Evolutionary conservation across 2,797 vertebrate species (phyloP).

Genomic region (Graptemys geographica): DNA sequence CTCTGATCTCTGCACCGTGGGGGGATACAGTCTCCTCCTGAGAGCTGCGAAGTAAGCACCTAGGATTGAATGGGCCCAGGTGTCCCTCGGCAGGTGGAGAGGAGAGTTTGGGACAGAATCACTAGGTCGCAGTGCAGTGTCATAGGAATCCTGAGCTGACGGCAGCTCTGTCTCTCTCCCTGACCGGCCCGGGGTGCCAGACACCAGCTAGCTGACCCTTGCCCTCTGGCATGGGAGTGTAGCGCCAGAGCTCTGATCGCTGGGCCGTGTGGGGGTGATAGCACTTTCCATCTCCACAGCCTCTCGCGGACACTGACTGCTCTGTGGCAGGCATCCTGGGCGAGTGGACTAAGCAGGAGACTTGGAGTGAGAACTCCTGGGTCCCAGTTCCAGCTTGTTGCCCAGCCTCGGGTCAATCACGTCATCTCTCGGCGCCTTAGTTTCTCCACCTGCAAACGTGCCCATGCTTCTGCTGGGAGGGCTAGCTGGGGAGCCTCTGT

Average conservation of each 20-base stretch:
- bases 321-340: background rate
- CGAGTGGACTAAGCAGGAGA: background rate
- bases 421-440: background rate
- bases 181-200: background rate
- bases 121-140: background rate
- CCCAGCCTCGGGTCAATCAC: accelerated
- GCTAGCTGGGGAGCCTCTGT: background rate
- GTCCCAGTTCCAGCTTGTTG: background rate
- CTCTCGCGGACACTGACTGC: background rate
- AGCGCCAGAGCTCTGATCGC: accelerated
- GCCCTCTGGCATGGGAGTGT: background rate
- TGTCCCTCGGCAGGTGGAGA: background rate
- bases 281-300: background rate
- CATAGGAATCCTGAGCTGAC: background rate
- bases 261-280: background rate
- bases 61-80: background rate
- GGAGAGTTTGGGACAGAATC: background rate
- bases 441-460: background rate
- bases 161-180: no score
- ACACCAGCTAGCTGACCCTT: background rate
- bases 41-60: background rate
- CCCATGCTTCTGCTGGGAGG: background rate
- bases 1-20: background rate
- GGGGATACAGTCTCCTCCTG: background rate
- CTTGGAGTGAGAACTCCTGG: background rate